phyloP scores from a whole-genome alignment of 2,888 invertebrate genomes.

The Neoascia interrupta region DNA sequence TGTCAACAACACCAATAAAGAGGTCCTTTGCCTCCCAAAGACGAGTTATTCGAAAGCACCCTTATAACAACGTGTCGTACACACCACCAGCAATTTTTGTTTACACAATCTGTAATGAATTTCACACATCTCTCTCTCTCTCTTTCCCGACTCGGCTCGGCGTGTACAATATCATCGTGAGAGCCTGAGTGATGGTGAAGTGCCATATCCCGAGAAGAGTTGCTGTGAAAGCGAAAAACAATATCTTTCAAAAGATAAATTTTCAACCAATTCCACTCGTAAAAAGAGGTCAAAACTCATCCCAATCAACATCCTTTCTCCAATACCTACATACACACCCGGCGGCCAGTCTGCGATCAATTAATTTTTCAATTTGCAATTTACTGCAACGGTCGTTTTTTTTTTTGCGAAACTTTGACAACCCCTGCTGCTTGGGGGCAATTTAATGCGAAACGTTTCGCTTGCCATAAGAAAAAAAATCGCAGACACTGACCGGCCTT shows the following conservation, averaged over 20 bases:
- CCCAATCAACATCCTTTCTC: constrained; percentile 12
- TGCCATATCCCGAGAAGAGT: no score
- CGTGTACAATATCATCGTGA: no score
- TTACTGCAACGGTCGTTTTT: background rate
- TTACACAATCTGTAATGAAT: constrained; percentile 46
- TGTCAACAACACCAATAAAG: constrained; percentile 50
- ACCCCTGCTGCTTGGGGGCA: constrained; percentile 20
- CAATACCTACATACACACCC: background rate
- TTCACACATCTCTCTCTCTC: no score
- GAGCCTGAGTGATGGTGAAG: no score
- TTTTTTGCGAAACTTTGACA: constrained; percentile 3
- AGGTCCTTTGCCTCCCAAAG: constrained; percentile 24
- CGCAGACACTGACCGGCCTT: constrained; percentile 55
- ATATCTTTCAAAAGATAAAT: constrained; percentile 38
- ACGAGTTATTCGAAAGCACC: background rate
- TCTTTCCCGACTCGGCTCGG: no score
- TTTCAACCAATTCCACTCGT: constrained; percentile 4
- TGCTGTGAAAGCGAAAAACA: constrained; percentile 29
- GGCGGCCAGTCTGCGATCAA: constrained; percentile 21
- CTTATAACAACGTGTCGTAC: background rate
- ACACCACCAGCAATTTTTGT: constrained; percentile 22
- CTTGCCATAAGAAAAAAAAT: constrained; percentile 11
- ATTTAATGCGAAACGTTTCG: constrained; percentile 25
- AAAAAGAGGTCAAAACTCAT: constrained; percentile 21
- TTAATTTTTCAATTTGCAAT: constrained; percentile 41